A percentile compares a stretch with the other conserved stretches of the same genome.
These are phyloP conservation scores for Rhinoptilus africanus DNA, from an alignment of 2,113 vertebrate genomes.

Conservation along the genomic window DNA sequence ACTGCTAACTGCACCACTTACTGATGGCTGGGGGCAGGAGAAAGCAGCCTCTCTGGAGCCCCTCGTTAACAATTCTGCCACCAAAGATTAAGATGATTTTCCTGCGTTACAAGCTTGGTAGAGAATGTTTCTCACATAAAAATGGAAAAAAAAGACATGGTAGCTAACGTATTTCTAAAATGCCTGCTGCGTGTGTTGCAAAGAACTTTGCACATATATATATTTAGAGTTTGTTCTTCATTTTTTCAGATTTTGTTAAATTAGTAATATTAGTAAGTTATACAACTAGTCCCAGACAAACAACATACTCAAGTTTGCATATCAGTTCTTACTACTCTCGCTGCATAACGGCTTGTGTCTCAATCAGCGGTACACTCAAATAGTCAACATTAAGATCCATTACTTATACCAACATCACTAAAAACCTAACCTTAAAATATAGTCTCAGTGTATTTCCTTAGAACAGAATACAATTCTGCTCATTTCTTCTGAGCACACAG, in stretches of 20 bases:
- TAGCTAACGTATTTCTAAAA: background rate
- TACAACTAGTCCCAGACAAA: background rate
- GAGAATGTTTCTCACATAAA: background rate
- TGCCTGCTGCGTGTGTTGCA: background rate
- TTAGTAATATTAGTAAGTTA: background rate
- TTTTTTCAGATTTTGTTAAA: background rate
- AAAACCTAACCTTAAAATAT: background rate
- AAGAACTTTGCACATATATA: background rate
- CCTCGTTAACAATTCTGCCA: constrained; percentile 23
- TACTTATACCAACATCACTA: background rate
- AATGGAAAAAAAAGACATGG: accelerated
- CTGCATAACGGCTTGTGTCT: background rate
- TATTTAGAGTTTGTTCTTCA: background rate
- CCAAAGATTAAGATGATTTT: constrained; percentile 4
- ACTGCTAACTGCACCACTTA: constrained; percentile 51
- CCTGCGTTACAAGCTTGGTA: background rate
- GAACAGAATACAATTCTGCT: background rate
- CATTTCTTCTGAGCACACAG: background rate
- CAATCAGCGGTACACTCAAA: background rate
- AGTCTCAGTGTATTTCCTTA: background rate
- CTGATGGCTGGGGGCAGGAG: background rate
- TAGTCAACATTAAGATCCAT: background rate
- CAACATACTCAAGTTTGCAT: background rate
- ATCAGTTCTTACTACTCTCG: background rate
- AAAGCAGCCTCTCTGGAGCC: background rate